A percentile compares a stretch with the other conserved stretches of the same genome.
Conservation (phyloP, 1,140 invertebrate species). For the Zeugodacus cucurbitae region DNA sequence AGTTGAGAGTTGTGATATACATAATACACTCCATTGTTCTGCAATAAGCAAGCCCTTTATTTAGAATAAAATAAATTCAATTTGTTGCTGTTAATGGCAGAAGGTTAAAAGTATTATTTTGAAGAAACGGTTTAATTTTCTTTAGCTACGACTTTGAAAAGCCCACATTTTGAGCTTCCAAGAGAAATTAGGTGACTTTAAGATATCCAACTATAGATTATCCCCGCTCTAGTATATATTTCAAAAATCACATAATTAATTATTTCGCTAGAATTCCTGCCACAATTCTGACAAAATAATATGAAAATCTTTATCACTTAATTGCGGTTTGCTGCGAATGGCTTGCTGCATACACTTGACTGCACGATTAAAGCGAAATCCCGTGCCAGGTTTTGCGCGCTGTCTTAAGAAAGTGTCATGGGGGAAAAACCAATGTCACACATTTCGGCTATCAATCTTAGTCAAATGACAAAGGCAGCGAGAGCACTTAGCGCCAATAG, state of each 20-base stretch:
- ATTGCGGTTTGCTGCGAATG: neutral
- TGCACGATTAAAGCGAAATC: neutral
- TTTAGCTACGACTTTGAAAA: too few relatives aligned
- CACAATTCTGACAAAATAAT: neutral
- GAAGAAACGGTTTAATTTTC: too few relatives aligned
- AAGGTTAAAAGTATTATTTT: too few relatives aligned
- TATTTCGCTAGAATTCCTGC: neutral
- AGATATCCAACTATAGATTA: neutral
- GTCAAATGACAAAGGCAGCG: slow-evolving; percentile 21
- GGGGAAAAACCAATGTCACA: slow-evolving; percentile 20
- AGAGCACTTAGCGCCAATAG: neutral
- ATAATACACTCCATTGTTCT: too few relatives aligned
- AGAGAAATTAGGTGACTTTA: too few relatives aligned
- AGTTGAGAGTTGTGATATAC: too few relatives aligned
- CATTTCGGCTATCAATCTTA: slow-evolving; percentile 17
- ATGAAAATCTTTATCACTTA: neutral
- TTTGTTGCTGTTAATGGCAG: too few relatives aligned
- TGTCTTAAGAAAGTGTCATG: neutral
- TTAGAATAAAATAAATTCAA: too few relatives aligned
- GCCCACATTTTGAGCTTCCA: too few relatives aligned
- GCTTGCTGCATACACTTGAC: neutral
- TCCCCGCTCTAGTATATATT: neutral
- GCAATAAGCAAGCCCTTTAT: too few relatives aligned
- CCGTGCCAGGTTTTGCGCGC: neutral
- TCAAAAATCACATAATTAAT: neutral